Conservation (phyloP, 2,797 vertebrate genomes). For the Scarus forsteni region DNA sequence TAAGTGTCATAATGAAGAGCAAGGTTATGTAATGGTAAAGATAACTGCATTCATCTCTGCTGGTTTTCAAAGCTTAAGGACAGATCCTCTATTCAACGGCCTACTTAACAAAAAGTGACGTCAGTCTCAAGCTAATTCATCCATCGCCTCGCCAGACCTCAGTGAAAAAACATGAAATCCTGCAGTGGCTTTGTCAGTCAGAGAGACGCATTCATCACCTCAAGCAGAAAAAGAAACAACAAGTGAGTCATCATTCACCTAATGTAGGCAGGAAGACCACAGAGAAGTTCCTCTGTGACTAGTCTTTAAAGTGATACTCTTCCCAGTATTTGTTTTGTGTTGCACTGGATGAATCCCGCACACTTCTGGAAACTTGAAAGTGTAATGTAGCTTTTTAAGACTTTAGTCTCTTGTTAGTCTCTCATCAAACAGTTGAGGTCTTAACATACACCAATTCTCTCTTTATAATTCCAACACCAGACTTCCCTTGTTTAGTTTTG, state of each 20-base stretch:
- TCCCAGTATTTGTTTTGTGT: constrained; percentile 7
- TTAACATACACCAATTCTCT: too few relatives aligned
- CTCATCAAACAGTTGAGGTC: too few relatives aligned
- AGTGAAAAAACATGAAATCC: constrained; percentile 28
- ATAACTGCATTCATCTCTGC: constrained; percentile 4
- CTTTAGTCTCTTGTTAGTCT: not conserved
- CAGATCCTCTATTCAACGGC: constrained; percentile 1
- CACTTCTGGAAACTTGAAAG: not conserved
- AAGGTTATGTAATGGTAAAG: not conserved
- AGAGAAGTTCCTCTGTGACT: constrained; percentile 29
- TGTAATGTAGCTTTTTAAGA: not conserved
- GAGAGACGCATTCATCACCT: constrained; percentile 20
- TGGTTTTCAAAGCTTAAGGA: constrained; percentile 1
- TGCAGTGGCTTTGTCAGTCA: constrained; percentile 25
- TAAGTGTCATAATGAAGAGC: not conserved
- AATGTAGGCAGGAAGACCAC: constrained; percentile 38
- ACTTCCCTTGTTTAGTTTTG: too few relatives aligned
- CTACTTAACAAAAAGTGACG: constrained; percentile 13
- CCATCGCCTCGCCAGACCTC: constrained; percentile 19
- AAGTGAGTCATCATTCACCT: constrained; percentile 56
- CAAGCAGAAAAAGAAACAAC: constrained; percentile 16
- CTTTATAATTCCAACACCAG: too few relatives aligned
- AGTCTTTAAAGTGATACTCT: constrained; percentile 31
- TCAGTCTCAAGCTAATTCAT: constrained; percentile 23
- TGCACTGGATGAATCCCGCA: not conserved